These are phyloP conservation scores for Sebastes matsubarae DNA, from an alignment of 2,797 vertebrate species.

Conservation along the genomic window DNA sequence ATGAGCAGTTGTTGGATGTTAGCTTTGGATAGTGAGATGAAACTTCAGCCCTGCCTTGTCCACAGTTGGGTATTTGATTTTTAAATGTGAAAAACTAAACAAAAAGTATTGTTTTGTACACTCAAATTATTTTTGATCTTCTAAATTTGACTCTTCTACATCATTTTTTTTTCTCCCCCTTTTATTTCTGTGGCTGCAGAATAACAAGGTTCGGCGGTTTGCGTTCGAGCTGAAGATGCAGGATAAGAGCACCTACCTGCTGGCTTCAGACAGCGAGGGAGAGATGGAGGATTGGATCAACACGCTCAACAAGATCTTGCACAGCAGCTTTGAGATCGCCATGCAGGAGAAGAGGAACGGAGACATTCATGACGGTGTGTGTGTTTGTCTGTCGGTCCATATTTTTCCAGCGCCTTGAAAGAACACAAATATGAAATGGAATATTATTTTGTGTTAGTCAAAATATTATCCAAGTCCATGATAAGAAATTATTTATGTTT, in stretches of 20 bases:
- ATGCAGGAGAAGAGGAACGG: slow-evolving; percentile 98
- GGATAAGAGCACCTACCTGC: slow-evolving; percentile 96
- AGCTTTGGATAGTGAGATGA: slow-evolving; percentile 51
- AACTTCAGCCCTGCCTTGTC: slow-evolving; percentile 33
- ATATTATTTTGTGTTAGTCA: slow-evolving; percentile 18
- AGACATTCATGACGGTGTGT: slow-evolving; percentile 91
- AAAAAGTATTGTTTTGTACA: not conserved
- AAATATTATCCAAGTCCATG: slow-evolving; percentile 22
- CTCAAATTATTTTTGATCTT: not conserved
- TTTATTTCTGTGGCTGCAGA: slow-evolving; percentile 76
- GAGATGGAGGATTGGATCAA: slow-evolving; percentile 99
- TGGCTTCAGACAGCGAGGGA: slow-evolving; percentile 92
- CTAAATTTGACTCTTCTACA: not conserved
- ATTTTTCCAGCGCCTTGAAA: not conserved
- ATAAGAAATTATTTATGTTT: not conserved
- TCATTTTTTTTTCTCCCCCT: not conserved
- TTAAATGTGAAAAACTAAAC: slow-evolving; percentile 43
- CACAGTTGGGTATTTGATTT: slow-evolving; percentile 22
- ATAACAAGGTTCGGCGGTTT: slow-evolving; percentile 94
- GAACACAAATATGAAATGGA: slow-evolving; percentile 10
- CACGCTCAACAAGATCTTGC: slow-evolving; percentile 95
- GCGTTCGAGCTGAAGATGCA: slow-evolving; percentile 99
- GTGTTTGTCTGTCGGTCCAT: not conserved
- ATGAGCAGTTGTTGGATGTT: slow-evolving; percentile 35
- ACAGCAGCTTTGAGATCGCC: slow-evolving; percentile 96